Base-by-base conservation (phyloP, 2,113 vertebrate species). In the Ovis canadensis region DNA sequence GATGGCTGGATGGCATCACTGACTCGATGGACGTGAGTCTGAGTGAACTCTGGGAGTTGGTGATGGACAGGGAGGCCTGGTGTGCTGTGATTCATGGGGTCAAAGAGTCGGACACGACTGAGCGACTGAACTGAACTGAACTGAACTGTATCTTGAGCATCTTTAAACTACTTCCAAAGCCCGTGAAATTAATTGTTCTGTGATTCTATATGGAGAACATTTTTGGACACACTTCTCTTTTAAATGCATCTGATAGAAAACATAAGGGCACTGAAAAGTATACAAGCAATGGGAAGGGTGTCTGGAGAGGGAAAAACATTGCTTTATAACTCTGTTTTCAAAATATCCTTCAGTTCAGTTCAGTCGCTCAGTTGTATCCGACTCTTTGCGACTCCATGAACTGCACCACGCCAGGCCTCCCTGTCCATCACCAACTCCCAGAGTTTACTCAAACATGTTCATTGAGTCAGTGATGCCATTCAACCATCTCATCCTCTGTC, bases 161-260 rank as follows among this genome's bases (percentile, higher is more conserved):
- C 36, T 83, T 95, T 43, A 31, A 74, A 74, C 12, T 13, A 74
- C 50, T 90, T 90, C 54, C 82, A 78, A 90, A 82, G 55, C 33
- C 43, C 27, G 7, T 43, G 86, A 64, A 87, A 83, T 84, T 59
- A 43, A 78, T 88, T 33, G 13, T 31, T 57, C 7, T 2, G 0
- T 11, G 54, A 19, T 57, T 77, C 80, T 64, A 27, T 33, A 21
- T 36, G 62, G 17, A 95, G 60, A 87, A 33, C 1, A 31, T 31
- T 78, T 88, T 59, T 29, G 25, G 54, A 50, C 57, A 11, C 3
- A 7, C 2, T 1, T 82, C 45, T 87, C 45, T 55, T 25, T 29
- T 21, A 90, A 60, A 90, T 27, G 13, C 14, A 33, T 33, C 7
- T 3, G 2, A 40, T 88, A 16, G 57, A 19, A 82, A 81, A 27